Percentiles rank a stretch among this genome's conserved stretches.
Evolutionary conservation across 2,888 invertebrate species (phyloP).

Genomic region (Furcula furcula): DNA sequence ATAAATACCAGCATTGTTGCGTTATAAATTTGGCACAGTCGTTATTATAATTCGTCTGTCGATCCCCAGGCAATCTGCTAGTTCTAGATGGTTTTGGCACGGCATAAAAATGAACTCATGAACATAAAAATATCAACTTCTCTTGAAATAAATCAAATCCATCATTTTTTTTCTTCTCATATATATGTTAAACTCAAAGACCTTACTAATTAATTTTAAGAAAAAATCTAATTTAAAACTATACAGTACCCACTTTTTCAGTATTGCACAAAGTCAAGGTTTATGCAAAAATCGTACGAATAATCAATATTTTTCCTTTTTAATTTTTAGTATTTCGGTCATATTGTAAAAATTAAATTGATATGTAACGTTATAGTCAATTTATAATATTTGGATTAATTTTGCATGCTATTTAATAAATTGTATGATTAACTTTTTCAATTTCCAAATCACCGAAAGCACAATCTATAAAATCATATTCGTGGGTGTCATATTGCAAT

Average conservation of each 20-base stretch:
- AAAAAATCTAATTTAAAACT: conserved; percentile 56
- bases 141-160: conserved; percentile 41
- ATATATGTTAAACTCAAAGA: conserved; percentile 47
- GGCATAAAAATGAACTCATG: conserved; percentile 25
- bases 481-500: conserved; percentile 59
- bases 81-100: conserved; percentile 74
- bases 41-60: conserved; percentile 44
- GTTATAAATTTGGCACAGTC: conserved; percentile 73
- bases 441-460: conserved; percentile 30
- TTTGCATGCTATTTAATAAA: conserved; percentile 21
- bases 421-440: conserved; percentile 15
- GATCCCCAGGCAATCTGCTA: conserved; percentile 38
- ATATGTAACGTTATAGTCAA: conserved; percentile 16
- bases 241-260: conserved; percentile 58
- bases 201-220: conserved; percentile 50
- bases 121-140: conserved; percentile 32
- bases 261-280: conserved; percentile 67
- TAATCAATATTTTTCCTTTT: conserved; percentile 31
- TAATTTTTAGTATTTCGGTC: conserved; percentile 20
- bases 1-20: conserved; percentile 26
- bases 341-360: conserved; percentile 16
- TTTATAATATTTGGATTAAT: conserved; percentile 9
- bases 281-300: conserved; percentile 70
- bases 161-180: conserved; percentile 33
- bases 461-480: conserved; percentile 41